phyloP scores from a whole-genome alignment of 1,140 invertebrate genomes.

The Trinorchestia longiramus region DNA sequence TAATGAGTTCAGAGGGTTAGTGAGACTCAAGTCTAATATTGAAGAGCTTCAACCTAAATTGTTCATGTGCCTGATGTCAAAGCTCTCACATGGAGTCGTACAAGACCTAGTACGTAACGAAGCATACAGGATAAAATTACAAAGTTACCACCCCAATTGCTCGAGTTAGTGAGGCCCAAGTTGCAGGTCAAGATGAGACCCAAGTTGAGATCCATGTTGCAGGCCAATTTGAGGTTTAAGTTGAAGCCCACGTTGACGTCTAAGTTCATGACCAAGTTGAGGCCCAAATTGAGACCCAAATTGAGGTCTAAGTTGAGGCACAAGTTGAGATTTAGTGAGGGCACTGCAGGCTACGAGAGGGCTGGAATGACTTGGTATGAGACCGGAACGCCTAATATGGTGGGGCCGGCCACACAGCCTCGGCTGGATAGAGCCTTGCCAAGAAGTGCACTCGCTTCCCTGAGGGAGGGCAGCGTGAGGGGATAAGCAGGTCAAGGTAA shows the following conservation, averaged over 20 bases:
- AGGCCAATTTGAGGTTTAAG: too few species aligned
- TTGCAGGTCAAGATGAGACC: too few species aligned
- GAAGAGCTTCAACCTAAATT: too few species aligned
- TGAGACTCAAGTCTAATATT: too few species aligned
- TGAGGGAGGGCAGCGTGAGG: not conserved
- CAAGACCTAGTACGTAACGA: not conserved
- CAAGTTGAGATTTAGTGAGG: too few species aligned
- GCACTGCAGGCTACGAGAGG: not conserved
- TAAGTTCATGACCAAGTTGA: too few species aligned
- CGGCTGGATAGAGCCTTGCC: not conserved
- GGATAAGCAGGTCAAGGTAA: constrained; percentile 6
- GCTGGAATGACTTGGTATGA: not conserved
- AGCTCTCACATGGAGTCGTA: not conserved
- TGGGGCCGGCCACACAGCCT: not conserved
- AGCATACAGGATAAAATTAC: not conserved
- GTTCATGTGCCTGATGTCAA: too few species aligned
- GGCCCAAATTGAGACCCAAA: too few species aligned
- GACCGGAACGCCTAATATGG: not conserved
- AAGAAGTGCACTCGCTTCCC: not conserved
- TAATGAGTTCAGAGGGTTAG: too few species aligned
- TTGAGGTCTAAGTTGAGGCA: too few species aligned
- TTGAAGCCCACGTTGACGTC: too few species aligned
- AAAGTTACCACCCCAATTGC: not conserved
- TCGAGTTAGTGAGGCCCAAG: not conserved
- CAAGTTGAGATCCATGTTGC: too few species aligned